A percentile compares a stretch with the other conserved stretches of the same genome.
phyloP scores from a whole-genome alignment of 2,888 invertebrate species.

The Slavum lentiscoides region DNA sequence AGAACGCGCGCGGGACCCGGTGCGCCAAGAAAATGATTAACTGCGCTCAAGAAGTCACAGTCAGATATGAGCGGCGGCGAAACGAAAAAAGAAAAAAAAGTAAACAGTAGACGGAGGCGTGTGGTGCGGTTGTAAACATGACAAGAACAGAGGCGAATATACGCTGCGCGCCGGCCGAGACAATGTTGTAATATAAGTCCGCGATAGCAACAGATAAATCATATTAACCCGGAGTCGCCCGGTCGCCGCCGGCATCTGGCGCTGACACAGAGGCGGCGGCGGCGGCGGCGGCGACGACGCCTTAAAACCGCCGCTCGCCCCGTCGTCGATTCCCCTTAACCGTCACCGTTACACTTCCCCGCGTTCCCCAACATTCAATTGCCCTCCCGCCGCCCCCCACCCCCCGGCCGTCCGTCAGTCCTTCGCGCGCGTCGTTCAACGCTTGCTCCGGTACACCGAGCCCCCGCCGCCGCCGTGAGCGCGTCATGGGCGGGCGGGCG shows the following conservation, averaged over 20 bases:
- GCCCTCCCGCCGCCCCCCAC: too few relatives aligned
- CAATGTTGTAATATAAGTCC: conserved; percentile 52
- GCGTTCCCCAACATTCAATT: background rate
- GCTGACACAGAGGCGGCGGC: conserved; percentile 38
- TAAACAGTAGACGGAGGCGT: conserved; percentile 8
- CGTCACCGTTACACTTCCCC: background rate
- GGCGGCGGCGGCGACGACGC: conserved; percentile 17
- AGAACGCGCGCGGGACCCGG: background rate
- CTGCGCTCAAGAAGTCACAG: conserved; percentile 50
- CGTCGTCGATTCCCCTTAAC: background rate
- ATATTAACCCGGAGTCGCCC: conserved; percentile 43
- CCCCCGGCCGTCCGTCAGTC: too few relatives aligned
- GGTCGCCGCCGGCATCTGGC: conserved; percentile 51
- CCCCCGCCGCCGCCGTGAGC: too few relatives aligned
- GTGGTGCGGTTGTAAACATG: conserved; percentile 47
- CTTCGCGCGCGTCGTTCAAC: too few relatives aligned
- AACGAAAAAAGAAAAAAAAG: background rate
- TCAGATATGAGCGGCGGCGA: conserved; percentile 52
- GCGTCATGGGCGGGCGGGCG: too few relatives aligned
- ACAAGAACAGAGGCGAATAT: conserved; percentile 49
- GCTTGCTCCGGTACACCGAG: too few relatives aligned
- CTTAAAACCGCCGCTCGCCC: conserved; percentile 23
- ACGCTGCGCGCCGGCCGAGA: conserved; percentile 38
- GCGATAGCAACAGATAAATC: conserved; percentile 53
- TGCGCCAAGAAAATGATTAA: conserved; percentile 50